phyloP scores from a whole-genome alignment of 1,140 invertebrate species.

The Cherax destructor region DNA sequence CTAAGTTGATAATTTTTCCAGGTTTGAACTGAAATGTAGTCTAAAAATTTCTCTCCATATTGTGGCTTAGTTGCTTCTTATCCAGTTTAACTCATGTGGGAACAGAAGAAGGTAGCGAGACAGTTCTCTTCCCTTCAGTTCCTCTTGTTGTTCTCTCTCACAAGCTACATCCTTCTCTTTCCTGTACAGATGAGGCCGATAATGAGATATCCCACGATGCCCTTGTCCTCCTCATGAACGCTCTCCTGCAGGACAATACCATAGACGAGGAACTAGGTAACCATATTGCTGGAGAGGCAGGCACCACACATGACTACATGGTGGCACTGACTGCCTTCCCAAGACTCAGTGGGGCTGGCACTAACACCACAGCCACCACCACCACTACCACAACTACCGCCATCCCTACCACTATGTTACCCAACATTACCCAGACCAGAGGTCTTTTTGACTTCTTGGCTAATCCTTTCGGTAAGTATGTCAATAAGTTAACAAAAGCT shows the following conservation, averaged over 20 bases:
- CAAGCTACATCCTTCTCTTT: slow-evolving; percentile 42
- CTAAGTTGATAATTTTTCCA: too few relatives aligned
- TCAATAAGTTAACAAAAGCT: too few relatives aligned
- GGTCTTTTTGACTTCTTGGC: slow-evolving; percentile 43
- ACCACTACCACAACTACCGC: not conserved
- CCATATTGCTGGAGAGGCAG: slow-evolving; percentile 10
- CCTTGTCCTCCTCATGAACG: slow-evolving; percentile 59
- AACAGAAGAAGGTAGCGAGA: not conserved
- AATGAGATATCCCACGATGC: slow-evolving; percentile 52
- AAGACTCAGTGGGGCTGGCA: not conserved
- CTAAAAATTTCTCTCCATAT: too few relatives aligned
- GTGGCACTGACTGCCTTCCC: not conserved
- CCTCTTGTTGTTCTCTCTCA: not conserved
- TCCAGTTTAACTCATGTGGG: not conserved
- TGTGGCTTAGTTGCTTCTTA: too few relatives aligned
- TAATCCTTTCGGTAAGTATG: slow-evolving; percentile 57
- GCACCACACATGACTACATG: not conserved
- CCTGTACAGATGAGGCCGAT: slow-evolving; percentile 50
- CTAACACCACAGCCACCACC: not conserved
- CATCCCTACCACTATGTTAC: not conserved
- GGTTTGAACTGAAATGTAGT: too few relatives aligned
- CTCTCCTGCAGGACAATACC: slow-evolving; percentile 59
- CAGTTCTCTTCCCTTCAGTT: not conserved
- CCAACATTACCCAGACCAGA: slow-evolving; percentile 29
- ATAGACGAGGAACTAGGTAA: slow-evolving; percentile 37